Evolutionary conservation across 2,888 invertebrate genomes (phyloP), one percentile per base, ranked within the genome.

Genomic region (Hartigia nigra): DNA sequence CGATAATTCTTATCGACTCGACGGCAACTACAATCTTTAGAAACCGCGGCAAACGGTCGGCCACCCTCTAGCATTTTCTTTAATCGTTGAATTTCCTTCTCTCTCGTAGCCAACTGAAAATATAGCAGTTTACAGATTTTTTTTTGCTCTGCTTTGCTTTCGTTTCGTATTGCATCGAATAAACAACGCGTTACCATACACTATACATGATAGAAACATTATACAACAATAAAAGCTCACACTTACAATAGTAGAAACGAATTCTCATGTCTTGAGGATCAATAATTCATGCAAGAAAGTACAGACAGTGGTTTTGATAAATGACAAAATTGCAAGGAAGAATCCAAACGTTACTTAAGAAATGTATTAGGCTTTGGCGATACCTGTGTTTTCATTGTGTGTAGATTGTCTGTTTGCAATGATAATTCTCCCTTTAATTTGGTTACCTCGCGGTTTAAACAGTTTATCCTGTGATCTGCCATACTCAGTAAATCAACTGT

Each of bases 21-120:
- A 84, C 93, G 94, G 84, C 93, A 94, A 84, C 94, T 94, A 87
- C 94, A 95, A 85, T 96, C 96, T 88, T 93, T 95, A 77, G 92
- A 94, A 69, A 95, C 89, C 1, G 95, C 95, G 76, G 92, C 90
- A 12, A 94, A 87, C 0, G 96, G 95, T 82, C 96, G 93, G 2
- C 96, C 96, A 75, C 95, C 96, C 89, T 95, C 94, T n/a, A 96
- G 91, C 88, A 96, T 91, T 81, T 94, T 93, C 87, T 94, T 95
- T 31, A 97, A 90, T 74, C 96, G 93, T 55, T 93, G 90, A 85
- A 96, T 95, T 93, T 97, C 96, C 87, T 94, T 94, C 85, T 96
- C 95, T 87, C 90, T 91, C 4, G 83, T 78, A 1, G 87, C 79
- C 74, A 91, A 77, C 91, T 91, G 78, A 11, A 84, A 88, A 81